Evolutionary conservation across 2,113 vertebrate species (phyloP), one percentile per base, ranked within the genome.

Genomic region (Macroglossus sobrinus): DNA sequence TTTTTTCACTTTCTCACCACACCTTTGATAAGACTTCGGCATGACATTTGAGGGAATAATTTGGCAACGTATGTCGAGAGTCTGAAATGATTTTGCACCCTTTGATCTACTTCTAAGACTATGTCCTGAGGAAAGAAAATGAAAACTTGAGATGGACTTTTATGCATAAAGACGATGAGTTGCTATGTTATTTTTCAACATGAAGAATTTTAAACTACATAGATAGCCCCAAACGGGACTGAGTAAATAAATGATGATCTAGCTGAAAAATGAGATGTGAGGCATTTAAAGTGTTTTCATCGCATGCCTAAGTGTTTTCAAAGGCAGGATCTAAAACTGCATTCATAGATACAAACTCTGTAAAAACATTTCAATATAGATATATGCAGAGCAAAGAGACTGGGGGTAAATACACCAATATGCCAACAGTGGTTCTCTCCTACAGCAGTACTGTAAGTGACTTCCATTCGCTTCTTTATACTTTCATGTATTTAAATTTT

Each of bases 371-470:
- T 84, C 26, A 18, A 24, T 21, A 6, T 7, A 66, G 28, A 7
- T 33, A 26, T 0, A 9, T 5, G 33, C 30, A 30, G 47, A 86
- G 35, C n/a, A 9, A 43, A 91, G 33, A 22, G 3, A 40, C 7
- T 2, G 18, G 38, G 1, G 3, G 2, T 61, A 13, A 47, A 1
- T 2, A 30, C 3, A 35, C 45, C 35, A 30, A 1, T 4, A 5
- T 45, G 15, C 59, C 22, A 19, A 6, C 6, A 18, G 24, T 0
- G 1, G 0, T 19, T 26, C 28, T 86, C 35, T 9, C 71, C 40
- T 3, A 3, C 4, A 3, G 53, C 13, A 1, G 30, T 30, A 47
- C 55, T 43, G 0, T 1, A 7, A 16, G 45, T 7, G 33, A 14
- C 33, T 85, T 84, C 18, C 22, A 38, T 71, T 35, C 61, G 50